Conservation (phyloP, 2,113 vertebrate species). For the Corythornis vintsioides region DNA sequence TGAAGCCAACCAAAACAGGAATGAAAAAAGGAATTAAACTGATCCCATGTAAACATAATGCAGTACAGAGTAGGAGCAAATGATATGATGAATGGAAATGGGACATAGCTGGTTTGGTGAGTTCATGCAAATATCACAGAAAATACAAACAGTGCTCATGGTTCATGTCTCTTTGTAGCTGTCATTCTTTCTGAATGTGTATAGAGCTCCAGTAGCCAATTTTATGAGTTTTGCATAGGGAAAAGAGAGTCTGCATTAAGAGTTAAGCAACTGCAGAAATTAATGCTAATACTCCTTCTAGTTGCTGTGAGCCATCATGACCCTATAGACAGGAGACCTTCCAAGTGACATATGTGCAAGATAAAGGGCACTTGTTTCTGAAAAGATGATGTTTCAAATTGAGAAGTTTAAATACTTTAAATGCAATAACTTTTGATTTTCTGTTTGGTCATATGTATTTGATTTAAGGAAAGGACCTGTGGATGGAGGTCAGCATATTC, state of each 20-base stretch:
- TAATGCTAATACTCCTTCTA: background rate
- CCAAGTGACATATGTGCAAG: background rate
- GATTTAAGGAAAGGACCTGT: background rate
- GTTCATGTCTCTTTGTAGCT: background rate
- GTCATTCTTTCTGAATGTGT: conserved; percentile 3
- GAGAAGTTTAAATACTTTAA: background rate
- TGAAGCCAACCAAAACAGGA: background rate
- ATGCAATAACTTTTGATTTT: background rate
- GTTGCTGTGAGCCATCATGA: background rate
- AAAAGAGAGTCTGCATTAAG: background rate
- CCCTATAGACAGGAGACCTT: background rate
- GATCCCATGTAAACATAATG: conserved; percentile 1
- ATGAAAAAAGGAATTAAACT: background rate
- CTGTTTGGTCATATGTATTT: background rate
- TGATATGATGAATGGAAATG: background rate
- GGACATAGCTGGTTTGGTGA: background rate
- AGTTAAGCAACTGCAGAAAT: background rate
- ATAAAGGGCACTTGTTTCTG: background rate
- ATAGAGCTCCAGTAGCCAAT: background rate
- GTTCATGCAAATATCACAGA: background rate
- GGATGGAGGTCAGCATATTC: background rate
- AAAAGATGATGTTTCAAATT: background rate
- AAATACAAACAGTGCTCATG: background rate
- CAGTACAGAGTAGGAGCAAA: background rate
- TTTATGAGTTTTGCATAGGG: background rate